Conservation (phyloP, 2,888 invertebrate species). For the Icerya purchasi region DNA sequence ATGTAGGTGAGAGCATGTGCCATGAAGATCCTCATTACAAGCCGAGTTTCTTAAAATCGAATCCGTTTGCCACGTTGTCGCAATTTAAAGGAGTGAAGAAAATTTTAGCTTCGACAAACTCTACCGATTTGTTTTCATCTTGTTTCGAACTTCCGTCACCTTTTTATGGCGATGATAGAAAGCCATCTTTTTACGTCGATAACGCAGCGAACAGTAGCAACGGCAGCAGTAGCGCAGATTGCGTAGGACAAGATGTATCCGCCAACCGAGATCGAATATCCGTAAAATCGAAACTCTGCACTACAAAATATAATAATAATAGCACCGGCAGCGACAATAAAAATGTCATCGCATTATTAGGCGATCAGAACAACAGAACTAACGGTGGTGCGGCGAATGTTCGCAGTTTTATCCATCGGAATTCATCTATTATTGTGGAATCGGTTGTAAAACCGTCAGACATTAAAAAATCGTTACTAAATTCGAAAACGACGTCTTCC, state of each 20-base stretch:
- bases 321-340: too few species aligned
- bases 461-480: conserved; percentile 13
- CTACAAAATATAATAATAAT: too few species aligned
- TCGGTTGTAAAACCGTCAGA: conserved; percentile 20
- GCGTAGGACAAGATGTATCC: too few species aligned
- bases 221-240: too few species aligned
- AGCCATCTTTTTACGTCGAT: conserved; percentile 8
- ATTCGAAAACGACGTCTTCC: background rate
- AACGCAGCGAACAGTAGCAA: too few species aligned
- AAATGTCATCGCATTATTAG: too few species aligned
- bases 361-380: too few species aligned
- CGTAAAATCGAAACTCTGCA: too few species aligned
- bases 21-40: conserved; percentile 62
- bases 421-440: conserved; percentile 17
- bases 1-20: conserved; percentile 68
- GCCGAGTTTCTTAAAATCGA: conserved; percentile 37
- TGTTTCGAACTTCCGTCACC: conserved; percentile 58
- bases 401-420: too few species aligned
- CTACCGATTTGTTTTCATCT: conserved; percentile 43
- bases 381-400: too few species aligned
- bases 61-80: conserved; percentile 51
- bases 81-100: conserved; percentile 56
- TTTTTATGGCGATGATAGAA: conserved; percentile 18
- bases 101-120: conserved; percentile 39
- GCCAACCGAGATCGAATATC: too few species aligned